These are phyloP conservation scores for Axis porcinus DNA, from an alignment of 2,113 vertebrate species.

Conservation along the genomic window DNA sequence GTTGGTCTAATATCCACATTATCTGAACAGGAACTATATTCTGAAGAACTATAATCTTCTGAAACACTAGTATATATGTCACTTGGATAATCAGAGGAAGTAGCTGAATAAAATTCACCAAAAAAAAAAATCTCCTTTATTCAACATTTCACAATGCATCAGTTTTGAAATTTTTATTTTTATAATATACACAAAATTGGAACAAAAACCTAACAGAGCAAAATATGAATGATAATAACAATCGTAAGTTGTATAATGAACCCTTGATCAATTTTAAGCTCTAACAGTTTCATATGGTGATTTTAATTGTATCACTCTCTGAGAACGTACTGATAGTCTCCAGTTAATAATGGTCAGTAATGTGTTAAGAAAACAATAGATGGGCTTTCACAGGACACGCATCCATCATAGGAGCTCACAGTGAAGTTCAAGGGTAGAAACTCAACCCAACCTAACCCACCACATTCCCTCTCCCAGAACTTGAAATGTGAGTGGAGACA, in stretches of 20 bases:
- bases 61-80: background rate
- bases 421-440: background rate
- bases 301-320: background rate
- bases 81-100: background rate
- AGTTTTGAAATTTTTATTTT: background rate
- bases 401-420: background rate
- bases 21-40: background rate
- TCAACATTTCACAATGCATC: background rate
- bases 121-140: background rate
- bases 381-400: background rate
- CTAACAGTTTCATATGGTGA: background rate
- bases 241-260: background rate
- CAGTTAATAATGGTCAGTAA: background rate
- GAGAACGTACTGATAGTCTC: background rate
- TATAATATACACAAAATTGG: background rate
- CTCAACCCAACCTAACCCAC: background rate
- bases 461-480: background rate
- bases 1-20: background rate
- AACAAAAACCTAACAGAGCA: background rate
- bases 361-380: background rate
- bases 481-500: background rate
- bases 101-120: background rate
- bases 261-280: background rate
- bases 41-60: background rate
- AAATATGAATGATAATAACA: background rate